phyloP scores from a whole-genome alignment of 2,113 vertebrate species.

The Mugil cephalus region DNA sequence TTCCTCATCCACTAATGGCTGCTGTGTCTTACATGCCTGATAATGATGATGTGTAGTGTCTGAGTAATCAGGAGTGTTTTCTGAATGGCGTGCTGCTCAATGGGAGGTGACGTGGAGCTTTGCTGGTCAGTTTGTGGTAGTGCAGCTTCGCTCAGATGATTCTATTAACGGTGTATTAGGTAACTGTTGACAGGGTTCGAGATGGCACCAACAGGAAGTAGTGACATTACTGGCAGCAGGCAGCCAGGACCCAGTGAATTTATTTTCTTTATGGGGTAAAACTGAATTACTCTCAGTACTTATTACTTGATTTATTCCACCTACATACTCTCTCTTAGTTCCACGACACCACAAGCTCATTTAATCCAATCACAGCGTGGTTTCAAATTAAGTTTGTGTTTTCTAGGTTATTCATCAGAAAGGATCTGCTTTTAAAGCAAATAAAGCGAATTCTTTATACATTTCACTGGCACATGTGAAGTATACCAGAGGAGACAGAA shows the following conservation, averaged over 20 bases:
- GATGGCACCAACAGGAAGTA: slow-evolving; percentile 33
- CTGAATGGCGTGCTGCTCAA: slow-evolving; percentile 50
- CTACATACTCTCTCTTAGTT: too few species aligned
- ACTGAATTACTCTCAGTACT: slow-evolving; percentile 5
- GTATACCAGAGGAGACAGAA: too few species aligned
- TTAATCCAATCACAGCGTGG: too few species aligned
- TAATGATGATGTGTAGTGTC: slow-evolving; percentile 50
- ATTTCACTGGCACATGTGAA: too few species aligned
- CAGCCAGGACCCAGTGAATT: background rate
- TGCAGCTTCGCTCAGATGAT: slow-evolving; percentile 37
- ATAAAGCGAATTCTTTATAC: too few species aligned
- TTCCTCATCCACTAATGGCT: slow-evolving; percentile 49
- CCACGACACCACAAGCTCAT: too few species aligned
- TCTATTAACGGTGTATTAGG: slow-evolving; percentile 44
- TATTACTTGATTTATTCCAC: too few species aligned
- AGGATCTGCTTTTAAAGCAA: too few species aligned
- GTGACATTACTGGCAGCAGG: slow-evolving; percentile 1
- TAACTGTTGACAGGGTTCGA: slow-evolving; percentile 40
- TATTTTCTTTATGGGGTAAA: background rate
- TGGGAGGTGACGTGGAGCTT: slow-evolving; percentile 62
- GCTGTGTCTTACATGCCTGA: slow-evolving; percentile 55
- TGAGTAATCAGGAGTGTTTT: slow-evolving; percentile 49
- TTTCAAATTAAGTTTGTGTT: too few species aligned
- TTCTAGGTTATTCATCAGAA: too few species aligned
- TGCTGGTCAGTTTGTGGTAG: slow-evolving; percentile 46